These are phyloP conservation scores for Sylvilagus bachmani DNA, from an alignment of 2,113 vertebrate species.

Conservation along the genomic window DNA sequence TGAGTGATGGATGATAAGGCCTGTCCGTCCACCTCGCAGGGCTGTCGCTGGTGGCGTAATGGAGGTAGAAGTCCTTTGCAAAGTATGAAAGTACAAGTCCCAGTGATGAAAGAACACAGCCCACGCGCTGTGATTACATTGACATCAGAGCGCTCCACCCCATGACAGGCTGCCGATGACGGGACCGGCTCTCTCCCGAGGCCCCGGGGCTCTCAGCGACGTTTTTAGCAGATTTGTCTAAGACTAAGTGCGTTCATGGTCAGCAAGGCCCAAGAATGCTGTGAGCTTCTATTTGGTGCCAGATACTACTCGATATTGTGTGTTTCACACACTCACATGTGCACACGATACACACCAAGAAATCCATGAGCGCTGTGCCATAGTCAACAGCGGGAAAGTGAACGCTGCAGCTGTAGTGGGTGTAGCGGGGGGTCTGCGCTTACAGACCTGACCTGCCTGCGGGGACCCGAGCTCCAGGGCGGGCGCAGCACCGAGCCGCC, in stretches of 20 bases:
- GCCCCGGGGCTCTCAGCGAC: not conserved
- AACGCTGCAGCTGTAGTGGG: not conserved
- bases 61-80: constrained; percentile 33
- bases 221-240: not conserved
- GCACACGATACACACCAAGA: fast-evolving
- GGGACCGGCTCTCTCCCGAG: not conserved
- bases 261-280: not conserved
- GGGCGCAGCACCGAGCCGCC: not conserved
- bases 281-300: not conserved
- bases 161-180: not conserved
- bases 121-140: not conserved
- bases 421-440: not conserved
- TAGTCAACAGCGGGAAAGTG: not conserved
- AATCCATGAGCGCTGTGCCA: not conserved
- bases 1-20: not conserved
- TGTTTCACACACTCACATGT: not conserved
- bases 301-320: not conserved
- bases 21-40: not conserved
- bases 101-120: constrained; percentile 66
- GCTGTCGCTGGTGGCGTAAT: not conserved
- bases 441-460: not conserved
- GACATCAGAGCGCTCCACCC: constrained; percentile 22
- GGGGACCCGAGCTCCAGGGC: fast-evolving
- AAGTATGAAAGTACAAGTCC: constrained; percentile 53
- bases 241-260: not conserved